Evolutionary conservation across 2,888 invertebrate genomes (phyloP).

Genomic region (Prosapia bicincta): DNA sequence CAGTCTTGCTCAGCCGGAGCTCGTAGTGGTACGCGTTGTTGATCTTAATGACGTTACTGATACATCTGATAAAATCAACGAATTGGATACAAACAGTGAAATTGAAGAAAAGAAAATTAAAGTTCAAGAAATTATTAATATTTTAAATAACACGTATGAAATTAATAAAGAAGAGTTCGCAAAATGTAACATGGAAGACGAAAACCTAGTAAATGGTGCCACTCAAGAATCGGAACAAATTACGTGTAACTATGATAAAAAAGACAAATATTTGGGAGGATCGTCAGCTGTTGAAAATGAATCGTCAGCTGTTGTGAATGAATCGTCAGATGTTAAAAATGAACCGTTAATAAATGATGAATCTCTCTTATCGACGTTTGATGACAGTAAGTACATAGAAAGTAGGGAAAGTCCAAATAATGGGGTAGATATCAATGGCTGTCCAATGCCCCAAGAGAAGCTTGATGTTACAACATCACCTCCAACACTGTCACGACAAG

Average conservation of each 20-base stretch:
- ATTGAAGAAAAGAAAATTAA: neutral
- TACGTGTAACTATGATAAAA: neutral
- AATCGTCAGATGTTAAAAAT: neutral
- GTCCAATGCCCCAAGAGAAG: constrained; percentile 9
- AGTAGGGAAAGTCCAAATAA: neutral
- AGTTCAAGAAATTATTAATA: constrained; percentile 19
- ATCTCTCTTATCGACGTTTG: neutral
- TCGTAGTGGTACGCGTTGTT: constrained; percentile 16
- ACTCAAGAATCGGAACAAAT: neutral
- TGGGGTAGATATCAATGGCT: neutral
- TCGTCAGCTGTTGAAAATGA: neutral
- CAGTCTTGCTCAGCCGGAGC: constrained; percentile 15
- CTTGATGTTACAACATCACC: constrained; percentile 11
- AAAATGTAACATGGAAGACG: neutral
- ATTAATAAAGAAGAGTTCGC: constrained; percentile 17
- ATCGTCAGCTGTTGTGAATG: neutral
- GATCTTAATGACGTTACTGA: constrained; percentile 6
- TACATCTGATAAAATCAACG: neutral
- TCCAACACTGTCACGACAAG: constrained; percentile 20
- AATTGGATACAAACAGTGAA: neutral
- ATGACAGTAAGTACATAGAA: neutral
- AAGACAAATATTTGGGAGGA: neutral
- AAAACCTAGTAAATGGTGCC: neutral
- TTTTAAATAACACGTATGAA: constrained; percentile 20
- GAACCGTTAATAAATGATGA: neutral